Evolutionary conservation across 1,140 invertebrate genomes (phyloP), one percentile per base, ranked within the genome.

Genomic region (Caligus rogercresseyi): DNA sequence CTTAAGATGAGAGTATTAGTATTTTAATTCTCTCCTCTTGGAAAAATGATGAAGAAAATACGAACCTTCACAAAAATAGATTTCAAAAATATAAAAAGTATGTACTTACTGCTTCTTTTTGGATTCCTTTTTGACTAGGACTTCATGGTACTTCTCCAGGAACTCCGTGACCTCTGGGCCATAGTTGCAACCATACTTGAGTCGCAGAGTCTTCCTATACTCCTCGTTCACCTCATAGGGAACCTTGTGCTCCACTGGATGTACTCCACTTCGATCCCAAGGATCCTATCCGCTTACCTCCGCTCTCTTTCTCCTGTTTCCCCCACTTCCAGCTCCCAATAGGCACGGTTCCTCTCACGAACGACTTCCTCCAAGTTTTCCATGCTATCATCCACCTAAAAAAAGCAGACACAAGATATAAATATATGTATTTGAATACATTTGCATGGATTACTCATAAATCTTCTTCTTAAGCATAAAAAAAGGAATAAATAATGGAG

Each of bases 381-480:
- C 95, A 99, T 98, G 25, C 91, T 95, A 66, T 89, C 85, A 73
- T 91, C 80, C 1, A 83, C 79, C 80, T 83, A 65, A n/a, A n/a
- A n/a, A n/a, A n/a, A n/a, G n/a, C n/a, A n/a, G n/a, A n/a, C n/a
- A n/a, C n/a, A n/a, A n/a, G n/a, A n/a, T n/a, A n/a, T n/a, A n/a
- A n/a, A n/a, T n/a, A n/a, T n/a, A n/a, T n/a, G n/a, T n/a, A n/a
- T n/a, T n/a, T n/a, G n/a, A n/a, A n/a, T n/a, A n/a, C n/a, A n/a
- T n/a, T n/a, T n/a, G n/a, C n/a, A n/a, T n/a, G n/a, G n/a, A n/a
- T n/a, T n/a, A n/a, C n/a, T n/a, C n/a, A n/a, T n/a, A n/a, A n/a
- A n/a, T n/a, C n/a, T n/a, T n/a, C n/a, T n/a, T n/a, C n/a, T n/a
- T n/a, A n/a, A n/a, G n/a, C n/a, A n/a, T n/a, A n/a, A n/a, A n/a